Conservation (phyloP, 1,140 invertebrate genomes). For the Achatina immaculata region DNA sequence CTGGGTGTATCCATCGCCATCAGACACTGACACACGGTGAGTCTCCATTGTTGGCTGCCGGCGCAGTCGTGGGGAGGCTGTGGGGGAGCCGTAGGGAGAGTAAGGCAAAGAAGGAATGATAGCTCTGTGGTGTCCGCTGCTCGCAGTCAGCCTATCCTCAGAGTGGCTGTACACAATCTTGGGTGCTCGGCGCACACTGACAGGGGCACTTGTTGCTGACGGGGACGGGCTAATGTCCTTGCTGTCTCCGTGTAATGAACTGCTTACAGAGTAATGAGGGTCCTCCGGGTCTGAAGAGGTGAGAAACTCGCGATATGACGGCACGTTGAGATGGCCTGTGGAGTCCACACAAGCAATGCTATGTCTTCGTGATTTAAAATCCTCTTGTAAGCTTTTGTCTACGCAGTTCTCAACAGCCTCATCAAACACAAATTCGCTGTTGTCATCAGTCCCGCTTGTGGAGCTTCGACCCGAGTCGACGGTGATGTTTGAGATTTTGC, state of each 20-base stretch:
- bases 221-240: neutral
- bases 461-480: slow-evolving; percentile 63
- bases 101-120: slow-evolving; percentile 83
- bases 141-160: slow-evolving; percentile 58
- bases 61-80: slow-evolving; percentile 82
- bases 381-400: neutral
- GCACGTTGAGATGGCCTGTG: slow-evolving; percentile 61
- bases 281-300: neutral
- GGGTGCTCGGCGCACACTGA: slow-evolving; percentile 54
- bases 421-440: slow-evolving; percentile 34
- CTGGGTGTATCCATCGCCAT: slow-evolving; percentile 87
- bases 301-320: slow-evolving; percentile 33
- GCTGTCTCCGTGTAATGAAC: neutral
- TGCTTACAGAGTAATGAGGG: neutral
- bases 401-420: slow-evolving; percentile 32
- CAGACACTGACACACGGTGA: slow-evolving; percentile 83
- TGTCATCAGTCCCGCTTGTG: slow-evolving; percentile 51
- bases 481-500: slow-evolving; percentile 63
- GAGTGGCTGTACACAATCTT: slow-evolving; percentile 67
- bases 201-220: slow-evolving; percentile 21
- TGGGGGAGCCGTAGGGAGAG: slow-evolving; percentile 80
- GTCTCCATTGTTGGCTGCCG: slow-evolving; percentile 84
- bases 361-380: neutral
- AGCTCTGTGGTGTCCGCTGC: slow-evolving; percentile 69
- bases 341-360: slow-evolving; percentile 49